Conservation (phyloP, 2,888 invertebrate species). For the Blera fallax region DNA sequence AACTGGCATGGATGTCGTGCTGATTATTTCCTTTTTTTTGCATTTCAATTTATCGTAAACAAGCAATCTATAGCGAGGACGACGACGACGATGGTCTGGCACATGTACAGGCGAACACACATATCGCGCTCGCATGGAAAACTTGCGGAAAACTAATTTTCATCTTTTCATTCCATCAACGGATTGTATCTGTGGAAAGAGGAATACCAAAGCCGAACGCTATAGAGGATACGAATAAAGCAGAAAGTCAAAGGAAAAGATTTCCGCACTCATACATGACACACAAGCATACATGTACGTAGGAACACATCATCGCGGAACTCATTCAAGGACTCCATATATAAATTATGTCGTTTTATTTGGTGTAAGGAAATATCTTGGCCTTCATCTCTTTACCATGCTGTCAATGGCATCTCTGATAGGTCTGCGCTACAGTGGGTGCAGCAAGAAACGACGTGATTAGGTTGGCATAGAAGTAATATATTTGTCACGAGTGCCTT, state of each 20-base stretch:
- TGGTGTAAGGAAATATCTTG: not conserved
- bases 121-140: not conserved
- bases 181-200: not conserved
- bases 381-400: not conserved
- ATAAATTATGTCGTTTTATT: slow-evolving; percentile 13
- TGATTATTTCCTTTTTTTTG: not conserved
- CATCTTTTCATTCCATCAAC: slow-evolving; percentile 16
- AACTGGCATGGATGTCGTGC: not conserved
- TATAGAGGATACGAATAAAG: not conserved
- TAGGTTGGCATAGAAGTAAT: no score
- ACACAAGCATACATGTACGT: no score
- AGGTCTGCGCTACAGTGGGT: not conserved
- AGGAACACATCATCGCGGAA: not conserved
- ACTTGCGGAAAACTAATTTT: slow-evolving; percentile 25
- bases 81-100: not conserved
- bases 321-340: slow-evolving; percentile 7
- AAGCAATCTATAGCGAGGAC: not conserved
- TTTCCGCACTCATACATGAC: not conserved
- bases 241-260: not conserved
- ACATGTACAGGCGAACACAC: not conserved
- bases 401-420: not conserved
- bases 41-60: slow-evolving; percentile 8
- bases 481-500: no score
- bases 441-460: not conserved
- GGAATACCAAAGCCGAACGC: not conserved